Conservation (phyloP, 2,113 vertebrate genomes). For the Brachionichthys hirsutus region DNA sequence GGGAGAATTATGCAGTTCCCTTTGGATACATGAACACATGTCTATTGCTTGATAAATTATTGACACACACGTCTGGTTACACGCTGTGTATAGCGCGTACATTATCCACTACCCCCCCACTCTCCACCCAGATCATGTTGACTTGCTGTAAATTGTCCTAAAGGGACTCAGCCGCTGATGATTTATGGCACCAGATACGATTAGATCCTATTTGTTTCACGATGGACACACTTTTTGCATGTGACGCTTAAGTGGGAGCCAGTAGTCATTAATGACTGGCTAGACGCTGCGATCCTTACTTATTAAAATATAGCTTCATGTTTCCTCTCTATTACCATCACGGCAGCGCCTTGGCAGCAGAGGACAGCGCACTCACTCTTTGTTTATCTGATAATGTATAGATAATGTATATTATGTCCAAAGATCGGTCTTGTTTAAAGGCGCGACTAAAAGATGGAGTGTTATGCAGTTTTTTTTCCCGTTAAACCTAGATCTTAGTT, state of each 20-base stretch:
- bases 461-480: conserved; percentile 4
- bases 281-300: conserved; percentile 37
- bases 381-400: conserved; percentile 51
- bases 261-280: conserved; percentile 54
- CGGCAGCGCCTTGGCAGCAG: conserved; percentile 31
- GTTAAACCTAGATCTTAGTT: too few species aligned
- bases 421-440: conserved; percentile 27
- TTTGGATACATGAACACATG: conserved; percentile 8
- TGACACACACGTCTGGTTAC: conserved; percentile 32
- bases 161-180: conserved; percentile 58
- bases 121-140: conserved; percentile 41
- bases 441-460: conserved; percentile 1
- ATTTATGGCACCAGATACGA: conserved; percentile 63
- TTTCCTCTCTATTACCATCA: conserved; percentile 47
- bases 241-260: conserved; percentile 50
- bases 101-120: conserved; percentile 20
- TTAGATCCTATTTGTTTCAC: conserved; percentile 60
- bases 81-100: conserved; percentile 29
- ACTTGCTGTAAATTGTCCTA: conserved; percentile 58
- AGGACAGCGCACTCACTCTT: conserved; percentile 15
- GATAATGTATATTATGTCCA: conserved; percentile 32
- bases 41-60: conserved; percentile 14
- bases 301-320: conserved; percentile 48
- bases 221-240: conserved; percentile 50
- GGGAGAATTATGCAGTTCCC: conserved; percentile 3